A percentile compares a stretch with the other conserved stretches of the same genome.
These are phyloP conservation scores for Emydura subglobosa DNA, from an alignment of 2,113 vertebrate genomes.

Conservation along the genomic window DNA sequence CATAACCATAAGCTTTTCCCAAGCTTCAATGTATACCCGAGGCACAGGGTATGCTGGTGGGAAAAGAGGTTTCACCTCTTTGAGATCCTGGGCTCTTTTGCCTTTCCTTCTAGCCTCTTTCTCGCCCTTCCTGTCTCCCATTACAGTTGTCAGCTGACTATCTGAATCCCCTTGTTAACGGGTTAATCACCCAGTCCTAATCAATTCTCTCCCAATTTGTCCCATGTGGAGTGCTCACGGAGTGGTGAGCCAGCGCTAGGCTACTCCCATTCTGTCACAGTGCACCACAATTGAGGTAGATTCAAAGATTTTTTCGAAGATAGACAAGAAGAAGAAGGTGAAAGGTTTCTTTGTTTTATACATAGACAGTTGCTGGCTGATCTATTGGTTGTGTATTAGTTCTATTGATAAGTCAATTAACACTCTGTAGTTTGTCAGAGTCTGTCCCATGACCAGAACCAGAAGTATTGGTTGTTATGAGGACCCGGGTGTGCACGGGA, in stretches of 20 bases:
- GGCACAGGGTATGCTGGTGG: neutral
- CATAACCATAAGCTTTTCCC: neutral
- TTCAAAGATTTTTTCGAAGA: accelerated
- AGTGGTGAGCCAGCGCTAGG: neutral
- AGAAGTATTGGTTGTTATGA: neutral
- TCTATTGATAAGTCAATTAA: neutral
- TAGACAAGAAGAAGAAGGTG: neutral
- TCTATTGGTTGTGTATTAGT: neutral
- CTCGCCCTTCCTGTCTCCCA: neutral
- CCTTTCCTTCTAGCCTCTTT: neutral
- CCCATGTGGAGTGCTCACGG: neutral
- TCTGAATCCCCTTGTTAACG: neutral
- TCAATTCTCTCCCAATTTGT: neutral
- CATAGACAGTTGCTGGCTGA: neutral
- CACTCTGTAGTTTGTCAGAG: neutral
- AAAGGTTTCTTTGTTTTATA: neutral
- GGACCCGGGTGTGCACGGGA: neutral
- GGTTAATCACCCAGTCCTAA: neutral
- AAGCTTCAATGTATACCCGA: neutral
- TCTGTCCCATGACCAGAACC: neutral
- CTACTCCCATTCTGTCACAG: neutral
- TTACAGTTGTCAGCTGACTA: neutral
- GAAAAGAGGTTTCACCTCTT: neutral
- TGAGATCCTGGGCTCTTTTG: neutral
- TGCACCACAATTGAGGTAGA: neutral